phyloP scores from a whole-genome alignment of 2,888 invertebrate species.

The Alitta virens region DNA sequence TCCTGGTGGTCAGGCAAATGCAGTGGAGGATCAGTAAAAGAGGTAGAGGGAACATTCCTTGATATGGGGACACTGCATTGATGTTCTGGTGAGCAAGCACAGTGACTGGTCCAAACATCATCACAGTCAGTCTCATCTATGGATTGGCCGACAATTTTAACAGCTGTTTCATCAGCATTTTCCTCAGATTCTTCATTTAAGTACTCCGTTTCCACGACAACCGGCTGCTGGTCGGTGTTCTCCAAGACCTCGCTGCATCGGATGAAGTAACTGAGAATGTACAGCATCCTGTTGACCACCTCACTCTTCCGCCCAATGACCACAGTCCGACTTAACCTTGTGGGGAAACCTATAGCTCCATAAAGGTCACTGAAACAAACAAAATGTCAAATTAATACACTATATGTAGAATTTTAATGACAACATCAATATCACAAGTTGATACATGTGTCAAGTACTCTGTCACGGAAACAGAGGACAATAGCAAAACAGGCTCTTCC shows the following conservation, averaged over 20 bases:
- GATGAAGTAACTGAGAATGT: slow-evolving; percentile 82
- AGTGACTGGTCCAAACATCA: too few species aligned
- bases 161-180: neutral
- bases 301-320: slow-evolving; percentile 68
- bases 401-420: neutral
- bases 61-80: too few species aligned
- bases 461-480: too few species aligned
- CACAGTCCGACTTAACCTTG: slow-evolving; percentile 74
- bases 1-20: too few species aligned
- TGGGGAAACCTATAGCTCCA: slow-evolving; percentile 79
- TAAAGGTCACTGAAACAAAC: slow-evolving; percentile 66
- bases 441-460: too few species aligned
- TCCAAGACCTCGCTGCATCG: slow-evolving; percentile 72
- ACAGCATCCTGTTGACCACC: slow-evolving; percentile 72
- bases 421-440: too few species aligned
- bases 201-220: neutral
- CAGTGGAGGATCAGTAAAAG: too few species aligned
- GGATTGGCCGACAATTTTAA: neutral
- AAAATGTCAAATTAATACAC: neutral
- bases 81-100: too few species aligned
- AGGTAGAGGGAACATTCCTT: too few species aligned
- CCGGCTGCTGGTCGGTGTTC: slow-evolving; percentile 35
- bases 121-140: neutral
- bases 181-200: neutral
- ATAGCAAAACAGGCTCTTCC: too few species aligned